Base-by-base conservation (phyloP, 2,113 vertebrate genomes). In the Prionailurus viverrinus region DNA sequence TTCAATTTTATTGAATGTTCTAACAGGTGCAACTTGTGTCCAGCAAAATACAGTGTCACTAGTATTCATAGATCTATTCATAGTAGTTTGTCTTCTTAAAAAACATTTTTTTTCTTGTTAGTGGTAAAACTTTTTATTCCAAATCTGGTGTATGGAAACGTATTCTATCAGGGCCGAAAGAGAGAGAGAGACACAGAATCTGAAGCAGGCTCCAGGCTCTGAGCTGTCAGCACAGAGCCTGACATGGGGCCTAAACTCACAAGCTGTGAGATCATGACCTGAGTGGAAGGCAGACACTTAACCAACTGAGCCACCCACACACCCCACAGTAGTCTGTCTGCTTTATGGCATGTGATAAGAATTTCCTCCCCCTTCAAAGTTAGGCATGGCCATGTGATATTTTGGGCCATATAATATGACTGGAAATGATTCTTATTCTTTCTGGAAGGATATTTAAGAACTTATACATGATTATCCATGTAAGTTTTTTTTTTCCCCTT, bases 1-100 rank as follows among this genome's bases (percentile, higher is more conserved):
- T 94, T 93, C 1, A 81, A 89, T 81, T 94, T 91, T 61, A 80
- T 73, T 84, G 29, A 92, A 80, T 87, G 9, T 3, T 92, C 23
- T 61, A 73, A 3, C 23, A 94, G 21, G 25, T 92, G 5, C n/a
- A 94, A 39, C 3, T 61, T 68, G 3, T 48, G 41, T 71, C 53
- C 73, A 68, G 7, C 9, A 81, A 88, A 79, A 36, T 58, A 53
- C 36, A 89, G 36, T 36, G 3, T 74, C 6, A 39, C 13, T 36
- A 36, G 1, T 74, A 68, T 41, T 84, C 31, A 48, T 13, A 66
- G 5, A 51, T 3, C 6, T 69, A 81, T 58, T 90, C 9, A 61
- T 14, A 65, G 16, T 65, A 21, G 14, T 45, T 4, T 25, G 14
- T 31, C 39, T 76, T 39, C n/a, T 61, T 61, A 61, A 61, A 45